Base-by-base conservation (phyloP, 2,113 vertebrate species). In the Scomber colias region DNA sequence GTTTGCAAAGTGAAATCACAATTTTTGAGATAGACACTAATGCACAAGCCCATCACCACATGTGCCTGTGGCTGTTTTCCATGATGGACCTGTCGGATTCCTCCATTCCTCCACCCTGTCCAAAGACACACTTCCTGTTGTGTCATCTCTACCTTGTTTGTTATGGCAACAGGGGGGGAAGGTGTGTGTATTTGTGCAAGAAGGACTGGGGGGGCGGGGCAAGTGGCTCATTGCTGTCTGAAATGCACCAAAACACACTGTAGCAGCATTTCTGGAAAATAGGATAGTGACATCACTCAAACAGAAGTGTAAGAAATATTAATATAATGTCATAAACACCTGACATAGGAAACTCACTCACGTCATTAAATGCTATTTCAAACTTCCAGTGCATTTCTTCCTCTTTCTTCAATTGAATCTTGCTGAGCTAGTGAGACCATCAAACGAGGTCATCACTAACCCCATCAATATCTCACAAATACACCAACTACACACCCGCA, bases 111-210 rank as follows among this genome's bases (percentile, higher is more conserved):
- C 62, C 14, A 49, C 51, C 64, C 0, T 68, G 71, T 31, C 40
- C 11, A 40, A 65, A 19, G 35, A 79, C 1, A 16, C 0, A 78
- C 83, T 88, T 89, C 77, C 49, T n/a, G 49, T 21, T 71, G 60
- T 70, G 81, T 82, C 83, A 91, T 53, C 69, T 73, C 2, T 77
- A 82, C 21, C 7, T 71, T 83, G 83, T 79, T 77, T 45, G 55
- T 92, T 94, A 85, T 92, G 85, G 84, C 88, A 94, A 79, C 48
- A 14, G 16, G 48, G 24, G 27, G 11, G 55, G 21, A 21, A 74
- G 77, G 65, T 61, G 82, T 72, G 63, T 27, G 21, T 53, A 56
- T 53, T 53, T 45, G 14, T 69, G 14, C 72, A 46, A 61, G 61
- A 73, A 77, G 81, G 17, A 15, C 21, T 21, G 21, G 21, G 21